Evolutionary conservation across 2,113 vertebrate species (phyloP), one percentile per base, ranked within the genome.

Genomic region (Zosterops hypoxanthus): DNA sequence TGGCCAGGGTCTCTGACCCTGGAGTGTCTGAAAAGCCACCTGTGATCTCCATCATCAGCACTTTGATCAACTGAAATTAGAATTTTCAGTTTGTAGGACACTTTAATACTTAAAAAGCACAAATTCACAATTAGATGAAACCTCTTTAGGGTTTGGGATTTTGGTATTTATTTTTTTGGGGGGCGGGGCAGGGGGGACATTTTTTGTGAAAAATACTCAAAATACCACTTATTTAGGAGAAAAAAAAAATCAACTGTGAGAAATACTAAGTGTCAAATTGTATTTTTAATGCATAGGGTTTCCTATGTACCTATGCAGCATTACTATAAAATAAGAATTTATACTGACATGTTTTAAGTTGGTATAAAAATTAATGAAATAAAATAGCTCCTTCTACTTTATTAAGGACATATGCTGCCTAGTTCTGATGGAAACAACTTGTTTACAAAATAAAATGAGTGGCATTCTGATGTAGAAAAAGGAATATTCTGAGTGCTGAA

Each of bases 321-420:
- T 64, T 77, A 46, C 50, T 57, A 26, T 31, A 77, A 90, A 93
- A 73, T 29, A 87, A 55, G 52, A 79, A 49, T 46, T 85, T 53
- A 36, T 52, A 33, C 12, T 46, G 15, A 63, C 3, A 12, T 25
- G 6, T 20, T 61, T 56, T 69, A 85, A 64, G 8, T 68, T 61
- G 24, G 21, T 0, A 0, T 60, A 66, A 29, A 39, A 68, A 79
- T 59, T 56, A 82, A 14, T 53, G 61, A 90, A 72, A 69, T 33
- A 59, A 88, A 86, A 80, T 26, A 88, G 5, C 8, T 69, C 19
- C 15, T 36, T 26, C 53, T 81, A 7, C 34, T 76, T 69, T 76
- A 36, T 70, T 69, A 64, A 21, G 20, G 25, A 25, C 1, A 4
- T 50, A 6, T 64, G 17, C 14, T 82, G 12, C 23, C 70, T n/a